Evolutionary conservation across 1,140 invertebrate species (phyloP).

Genomic region (Drosophila nigrodunni): DNA sequence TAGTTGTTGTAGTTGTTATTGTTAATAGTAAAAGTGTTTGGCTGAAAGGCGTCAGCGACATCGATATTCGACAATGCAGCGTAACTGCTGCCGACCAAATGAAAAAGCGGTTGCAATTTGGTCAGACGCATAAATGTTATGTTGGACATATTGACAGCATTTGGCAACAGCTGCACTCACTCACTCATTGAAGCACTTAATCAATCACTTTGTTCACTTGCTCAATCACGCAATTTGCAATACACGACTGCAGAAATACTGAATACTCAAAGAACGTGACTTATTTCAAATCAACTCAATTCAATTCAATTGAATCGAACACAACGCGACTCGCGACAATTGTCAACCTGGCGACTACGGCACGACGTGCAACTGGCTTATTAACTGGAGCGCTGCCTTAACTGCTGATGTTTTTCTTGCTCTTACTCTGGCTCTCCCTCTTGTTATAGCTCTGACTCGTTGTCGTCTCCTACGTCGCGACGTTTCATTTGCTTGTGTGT

Average conservation of each 20-base stretch:
- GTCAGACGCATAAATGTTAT: slow-evolving; percentile 54
- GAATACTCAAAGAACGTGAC: slow-evolving; percentile 42
- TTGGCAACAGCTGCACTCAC: slow-evolving; percentile 26
- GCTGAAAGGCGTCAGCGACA: slow-evolving; percentile 35
- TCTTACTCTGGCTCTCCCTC: too few species aligned
- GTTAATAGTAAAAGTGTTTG: slow-evolving; percentile 23
- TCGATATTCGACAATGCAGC: slow-evolving; percentile 59
- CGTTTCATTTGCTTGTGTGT: slow-evolving; percentile 28
- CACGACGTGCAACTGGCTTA: slow-evolving; percentile 45
- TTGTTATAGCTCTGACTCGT: too few species aligned
- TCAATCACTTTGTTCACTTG: slow-evolving; percentile 33
- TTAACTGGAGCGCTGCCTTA: slow-evolving; percentile 35
- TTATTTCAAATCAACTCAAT: slow-evolving; percentile 10
- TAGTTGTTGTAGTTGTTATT: slow-evolving; percentile 28
- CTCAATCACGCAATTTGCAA: slow-evolving; percentile 27
- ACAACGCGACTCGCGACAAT: slow-evolving; percentile 32
- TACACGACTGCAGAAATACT: slow-evolving; percentile 14
- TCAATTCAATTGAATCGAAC: background rate
- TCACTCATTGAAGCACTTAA: slow-evolving; percentile 30
- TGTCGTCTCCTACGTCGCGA: background rate
- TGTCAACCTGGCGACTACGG: slow-evolving; percentile 43
- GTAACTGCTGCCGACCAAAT: slow-evolving; percentile 52
- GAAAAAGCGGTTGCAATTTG: slow-evolving; percentile 67
- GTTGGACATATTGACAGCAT: slow-evolving; percentile 60
- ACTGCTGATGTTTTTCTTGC: slow-evolving; percentile 6